Conservation (phyloP, 1,140 invertebrate genomes). For the Heterodera carotae region DNA sequence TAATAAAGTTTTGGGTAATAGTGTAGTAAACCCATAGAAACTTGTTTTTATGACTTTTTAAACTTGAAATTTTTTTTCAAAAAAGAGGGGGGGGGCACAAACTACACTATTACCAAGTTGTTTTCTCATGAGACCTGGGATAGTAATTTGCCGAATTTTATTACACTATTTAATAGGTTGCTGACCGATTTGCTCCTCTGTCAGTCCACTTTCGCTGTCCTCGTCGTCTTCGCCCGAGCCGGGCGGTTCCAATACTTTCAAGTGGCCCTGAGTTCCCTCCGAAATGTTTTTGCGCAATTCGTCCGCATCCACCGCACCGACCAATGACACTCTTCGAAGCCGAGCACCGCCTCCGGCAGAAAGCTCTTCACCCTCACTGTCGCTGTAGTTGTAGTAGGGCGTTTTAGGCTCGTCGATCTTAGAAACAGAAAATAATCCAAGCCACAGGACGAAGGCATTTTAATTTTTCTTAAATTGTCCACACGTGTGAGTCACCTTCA, state of each 20-base stretch:
- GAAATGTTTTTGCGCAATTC: constrained; percentile 49
- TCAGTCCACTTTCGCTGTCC: constrained; percentile 39
- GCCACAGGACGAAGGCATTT: too few relatives aligned
- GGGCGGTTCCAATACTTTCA: constrained; percentile 33
- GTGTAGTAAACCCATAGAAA: too few relatives aligned
- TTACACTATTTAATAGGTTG: too few relatives aligned
- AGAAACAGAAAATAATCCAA: constrained; percentile 20
- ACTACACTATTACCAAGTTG: too few relatives aligned
- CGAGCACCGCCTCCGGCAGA: constrained; percentile 66
- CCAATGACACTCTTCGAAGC: constrained; percentile 61
- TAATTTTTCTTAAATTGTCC: neutral
- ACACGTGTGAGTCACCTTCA: constrained; percentile 76
- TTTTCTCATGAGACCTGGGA: too few relatives aligned
- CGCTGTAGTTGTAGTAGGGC: constrained; percentile 78
- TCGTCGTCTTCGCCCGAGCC: constrained; percentile 43
- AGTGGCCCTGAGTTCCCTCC: constrained; percentile 27
- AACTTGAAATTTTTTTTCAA: too few relatives aligned
- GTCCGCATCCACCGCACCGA: constrained; percentile 61
- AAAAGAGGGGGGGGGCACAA: too few relatives aligned
- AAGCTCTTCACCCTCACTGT: constrained; percentile 73
- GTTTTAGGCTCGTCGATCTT: constrained; percentile 77
- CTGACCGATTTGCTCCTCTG: constrained; percentile 37
- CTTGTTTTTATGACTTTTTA: too few relatives aligned
- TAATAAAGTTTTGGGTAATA: too few relatives aligned
- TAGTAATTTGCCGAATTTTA: too few relatives aligned